Evolutionary conservation across 2,888 invertebrate species (phyloP), one percentile per base, ranked within the genome.

Genomic region (Atrina japonica): DNA sequence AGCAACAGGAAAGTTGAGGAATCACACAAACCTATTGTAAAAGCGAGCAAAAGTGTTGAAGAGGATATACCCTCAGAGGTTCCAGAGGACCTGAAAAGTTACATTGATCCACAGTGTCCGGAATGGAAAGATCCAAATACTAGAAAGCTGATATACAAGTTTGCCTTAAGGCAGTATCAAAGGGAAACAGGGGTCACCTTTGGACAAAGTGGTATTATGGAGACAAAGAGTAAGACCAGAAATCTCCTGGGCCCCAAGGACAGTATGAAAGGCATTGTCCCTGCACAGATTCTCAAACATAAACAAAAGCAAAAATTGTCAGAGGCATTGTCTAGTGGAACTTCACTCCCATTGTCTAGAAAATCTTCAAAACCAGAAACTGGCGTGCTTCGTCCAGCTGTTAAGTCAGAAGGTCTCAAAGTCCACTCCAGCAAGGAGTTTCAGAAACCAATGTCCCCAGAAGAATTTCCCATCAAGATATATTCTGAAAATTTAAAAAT

Each of bases 61-160:
- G n/a, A n/a, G n/a, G n/a, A n/a, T 16, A 23, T 56, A 56, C 3
- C 56, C 21, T 56, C n/a, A 23, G 41, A 56, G 40, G 41, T 56
- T 40, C 56, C 56, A 6, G 40, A 21, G 16, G 56, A 18, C 16
- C 21, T 56, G 23, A 40, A 40, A 40, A 56, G 16, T 35, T 56
- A 56, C 40, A 56, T 56, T 40, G 56, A 56, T 14, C 40, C 56
- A 21, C 14, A 21, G 7, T 40, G 40, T 40, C 5, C 56, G 0
- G 56, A 56, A 23, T 56, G 56, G 56, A 35, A 56, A 35, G 56
- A 56, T 35, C 56, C 56, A 7, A 40, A 56, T 5, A 56, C 35
- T 21, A 56, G 56, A 11, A 56, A 56, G 40, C 18, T 40, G 56
- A 35, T 56, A 40, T 56, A 40, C 16, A 35, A 56, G 40, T 9